These are phyloP conservation scores for Drosophila rhopaloa DNA, from an alignment of 1,140 invertebrate genomes.

Conservation along the genomic window DNA sequence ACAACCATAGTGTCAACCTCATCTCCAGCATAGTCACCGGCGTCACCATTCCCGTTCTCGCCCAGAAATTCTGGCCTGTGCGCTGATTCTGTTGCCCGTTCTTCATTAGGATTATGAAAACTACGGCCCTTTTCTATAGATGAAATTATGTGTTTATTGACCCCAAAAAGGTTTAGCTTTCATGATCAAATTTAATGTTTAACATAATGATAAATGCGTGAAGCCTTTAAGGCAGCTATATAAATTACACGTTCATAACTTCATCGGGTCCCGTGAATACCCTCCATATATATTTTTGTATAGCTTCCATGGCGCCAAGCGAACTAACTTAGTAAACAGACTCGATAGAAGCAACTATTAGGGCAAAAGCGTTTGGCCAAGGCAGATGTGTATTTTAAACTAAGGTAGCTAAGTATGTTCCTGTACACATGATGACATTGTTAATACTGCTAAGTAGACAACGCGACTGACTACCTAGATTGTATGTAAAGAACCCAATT, in stretches of 20 bases:
- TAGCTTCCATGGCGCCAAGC: conserved; percentile 42
- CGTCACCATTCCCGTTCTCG: conserved; percentile 89
- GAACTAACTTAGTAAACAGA: conserved; percentile 33
- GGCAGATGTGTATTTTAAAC: conserved; percentile 7
- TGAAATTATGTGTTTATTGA: background rate
- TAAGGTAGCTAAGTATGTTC: conserved; percentile 4
- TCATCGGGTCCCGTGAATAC: background rate
- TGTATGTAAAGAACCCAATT: background rate
- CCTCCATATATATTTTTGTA: conserved; percentile 50
- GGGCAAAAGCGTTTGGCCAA: background rate
- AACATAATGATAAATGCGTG: background rate
- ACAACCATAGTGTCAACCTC: conserved; percentile 96
- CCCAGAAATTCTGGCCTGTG: conserved; percentile 88
- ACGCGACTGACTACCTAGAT: conserved; percentile 15
- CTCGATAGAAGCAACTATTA: conserved; percentile 17
- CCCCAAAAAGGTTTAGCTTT: background rate
- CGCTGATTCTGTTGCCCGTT: conserved; percentile 34
- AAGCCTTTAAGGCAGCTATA: background rate
- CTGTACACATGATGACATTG: background rate
- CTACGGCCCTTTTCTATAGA: background rate
- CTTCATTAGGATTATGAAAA: background rate
- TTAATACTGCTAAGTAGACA: conserved; percentile 2
- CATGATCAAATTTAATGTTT: background rate
- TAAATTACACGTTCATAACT: background rate
- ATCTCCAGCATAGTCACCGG: conserved; percentile 92